These are phyloP conservation scores for Phocides pigmalion DNA, from an alignment of 1,140 invertebrate species.

Conservation along the genomic window DNA sequence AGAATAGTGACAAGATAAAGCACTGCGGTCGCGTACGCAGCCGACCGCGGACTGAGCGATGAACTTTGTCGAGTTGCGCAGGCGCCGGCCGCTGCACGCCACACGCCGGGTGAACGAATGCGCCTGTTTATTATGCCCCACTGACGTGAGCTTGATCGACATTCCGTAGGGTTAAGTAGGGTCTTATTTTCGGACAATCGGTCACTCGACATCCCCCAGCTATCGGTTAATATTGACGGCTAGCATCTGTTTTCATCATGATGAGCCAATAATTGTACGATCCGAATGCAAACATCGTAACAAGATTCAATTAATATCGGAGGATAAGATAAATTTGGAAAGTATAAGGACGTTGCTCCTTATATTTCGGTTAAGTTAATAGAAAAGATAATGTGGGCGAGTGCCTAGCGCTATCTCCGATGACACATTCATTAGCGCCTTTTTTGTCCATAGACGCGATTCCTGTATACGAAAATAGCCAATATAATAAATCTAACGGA, in stretches of 20 bases:
- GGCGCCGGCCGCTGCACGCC: constrained; percentile 51
- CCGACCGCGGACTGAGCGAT: constrained; percentile 72
- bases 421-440: constrained; percentile 27
- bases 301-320: background rate
- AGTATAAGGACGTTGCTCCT: constrained; percentile 61
- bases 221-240: constrained; percentile 2
- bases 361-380: constrained; percentile 74
- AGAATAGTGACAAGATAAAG: constrained; percentile 33
- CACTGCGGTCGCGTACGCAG: constrained; percentile 56
- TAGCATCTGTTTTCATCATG: constrained; percentile 5
- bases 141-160: constrained; percentile 51
- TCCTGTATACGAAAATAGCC: constrained; percentile 27
- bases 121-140: constrained; percentile 52
- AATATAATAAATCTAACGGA: constrained; percentile 17
- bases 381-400: constrained; percentile 42
- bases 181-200: constrained; percentile 68
- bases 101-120: constrained; percentile 54
- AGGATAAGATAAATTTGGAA: constrained; percentile 33
- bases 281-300: constrained; percentile 37
- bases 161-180: constrained; percentile 64
- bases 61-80: constrained; percentile 64
- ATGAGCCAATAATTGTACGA: constrained; percentile 3
- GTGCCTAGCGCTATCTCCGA: constrained; percentile 40
- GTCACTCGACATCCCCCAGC: constrained; percentile 37
- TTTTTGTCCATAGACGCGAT: constrained; percentile 19